Conservation (phyloP, 2,797 vertebrate genomes). For the Neopelma chrysocephalum region DNA sequence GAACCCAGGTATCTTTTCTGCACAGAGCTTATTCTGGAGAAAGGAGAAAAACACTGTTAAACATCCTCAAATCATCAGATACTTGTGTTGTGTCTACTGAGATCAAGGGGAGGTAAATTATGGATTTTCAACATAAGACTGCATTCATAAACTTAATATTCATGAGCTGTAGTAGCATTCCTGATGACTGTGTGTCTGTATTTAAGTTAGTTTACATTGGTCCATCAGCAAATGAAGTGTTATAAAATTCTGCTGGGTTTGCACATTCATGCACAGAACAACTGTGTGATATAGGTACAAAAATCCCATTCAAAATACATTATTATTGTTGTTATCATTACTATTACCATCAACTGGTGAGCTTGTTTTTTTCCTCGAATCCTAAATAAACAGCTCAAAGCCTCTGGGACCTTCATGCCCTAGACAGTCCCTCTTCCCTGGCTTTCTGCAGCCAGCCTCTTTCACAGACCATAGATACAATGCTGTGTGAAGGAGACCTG, state of each 20-base stretch:
- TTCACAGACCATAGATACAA: not conserved
- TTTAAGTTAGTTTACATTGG: not conserved
- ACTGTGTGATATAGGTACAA: not conserved
- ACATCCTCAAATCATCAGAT: not conserved
- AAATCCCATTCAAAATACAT: conserved; percentile 36
- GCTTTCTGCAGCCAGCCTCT: not conserved
- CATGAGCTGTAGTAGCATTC: not conserved
- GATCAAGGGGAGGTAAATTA: not conserved
- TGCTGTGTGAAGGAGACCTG: not conserved
- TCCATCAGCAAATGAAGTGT: conserved; percentile 48
- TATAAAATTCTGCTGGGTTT: conserved; percentile 22
- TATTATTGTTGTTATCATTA: not conserved
- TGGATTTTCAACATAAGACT: not conserved
- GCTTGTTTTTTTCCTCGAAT: not conserved
- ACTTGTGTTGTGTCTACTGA: not conserved
- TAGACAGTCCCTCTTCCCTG: not conserved
- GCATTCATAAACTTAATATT: not conserved
- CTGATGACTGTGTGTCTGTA: not conserved
- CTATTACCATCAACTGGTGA: conserved; percentile 2
- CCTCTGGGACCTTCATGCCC: not conserved
- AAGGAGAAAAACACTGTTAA: not conserved
- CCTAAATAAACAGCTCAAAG: conserved; percentile 52
- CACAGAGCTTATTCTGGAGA: not conserved
- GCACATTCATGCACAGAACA: conserved; percentile 1
- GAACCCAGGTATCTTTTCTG: not conserved